phyloP scores from a whole-genome alignment of 1,140 invertebrate species.

The Amphibalanus amphitrite region DNA sequence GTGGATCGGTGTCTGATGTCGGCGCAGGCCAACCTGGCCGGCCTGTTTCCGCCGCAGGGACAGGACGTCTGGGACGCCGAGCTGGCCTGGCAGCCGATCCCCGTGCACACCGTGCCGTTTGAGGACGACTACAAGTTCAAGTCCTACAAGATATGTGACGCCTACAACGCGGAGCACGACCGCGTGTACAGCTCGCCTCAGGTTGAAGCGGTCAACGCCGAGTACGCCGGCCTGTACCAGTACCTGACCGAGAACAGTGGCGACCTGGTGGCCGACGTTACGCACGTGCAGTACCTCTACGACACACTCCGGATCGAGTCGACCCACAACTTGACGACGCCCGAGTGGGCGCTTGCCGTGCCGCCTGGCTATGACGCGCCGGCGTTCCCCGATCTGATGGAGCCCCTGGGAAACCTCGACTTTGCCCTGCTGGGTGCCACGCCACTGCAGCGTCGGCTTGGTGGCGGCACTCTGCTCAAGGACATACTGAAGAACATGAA shows the following conservation, averaged over 20 bases:
- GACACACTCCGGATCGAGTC: not conserved
- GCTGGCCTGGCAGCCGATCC: conserved; percentile 12
- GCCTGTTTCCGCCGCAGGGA: conserved; percentile 9
- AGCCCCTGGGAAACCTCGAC: not conserved
- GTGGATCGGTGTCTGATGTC: conserved; percentile 29
- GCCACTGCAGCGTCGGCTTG: conserved; percentile 9
- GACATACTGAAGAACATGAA: conserved; percentile 10
- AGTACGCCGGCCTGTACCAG: not conserved
- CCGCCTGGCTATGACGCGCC: not conserved
- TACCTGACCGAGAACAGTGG: not conserved
- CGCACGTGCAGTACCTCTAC: not conserved
- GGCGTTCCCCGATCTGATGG: not conserved
- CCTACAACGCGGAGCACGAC: not conserved
- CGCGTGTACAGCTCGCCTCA: not conserved
- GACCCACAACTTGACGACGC: conserved; percentile 9
- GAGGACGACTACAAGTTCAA: conserved; percentile 3
- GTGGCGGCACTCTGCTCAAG: conserved; percentile 9
- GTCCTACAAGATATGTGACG: not conserved
- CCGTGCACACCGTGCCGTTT: conserved; percentile 11
- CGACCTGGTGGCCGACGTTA: not conserved
- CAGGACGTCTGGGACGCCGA: conserved; percentile 7
- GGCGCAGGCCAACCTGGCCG: conserved; percentile 19
- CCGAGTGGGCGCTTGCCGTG: conserved; percentile 8
- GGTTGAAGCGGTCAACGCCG: not conserved
- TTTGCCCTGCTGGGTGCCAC: conserved; percentile 10